Conservation (phyloP, 2,888 invertebrate genomes). For the Girardia tigrina region DNA sequence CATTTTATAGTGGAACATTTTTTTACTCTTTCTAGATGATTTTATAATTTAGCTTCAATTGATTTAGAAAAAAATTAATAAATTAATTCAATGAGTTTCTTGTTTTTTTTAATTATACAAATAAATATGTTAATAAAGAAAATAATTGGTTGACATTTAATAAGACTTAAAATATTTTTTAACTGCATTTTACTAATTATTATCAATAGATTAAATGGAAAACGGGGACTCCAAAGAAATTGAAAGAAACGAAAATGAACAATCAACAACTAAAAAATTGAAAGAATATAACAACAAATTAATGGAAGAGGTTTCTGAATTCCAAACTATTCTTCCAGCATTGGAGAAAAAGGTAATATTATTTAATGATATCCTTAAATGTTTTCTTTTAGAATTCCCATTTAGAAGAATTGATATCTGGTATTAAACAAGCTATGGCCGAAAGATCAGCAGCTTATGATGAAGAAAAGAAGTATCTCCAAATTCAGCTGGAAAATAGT, state of each 20-base stretch:
- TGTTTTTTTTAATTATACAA: not conserved
- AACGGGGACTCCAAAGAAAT: not conserved
- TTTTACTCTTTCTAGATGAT: not conserved
- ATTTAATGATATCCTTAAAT: not conserved
- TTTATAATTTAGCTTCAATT: not conserved
- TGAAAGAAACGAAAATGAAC: not conserved
- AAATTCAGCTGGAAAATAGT: not conserved
- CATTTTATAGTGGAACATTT: not conserved
- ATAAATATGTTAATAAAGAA: not conserved
- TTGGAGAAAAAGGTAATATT: conserved; percentile 9
- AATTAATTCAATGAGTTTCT: not conserved
- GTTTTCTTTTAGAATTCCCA: not conserved
- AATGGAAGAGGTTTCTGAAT: not conserved
- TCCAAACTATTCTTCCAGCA: not conserved
- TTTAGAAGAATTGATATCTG: not conserved
- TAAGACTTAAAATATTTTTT: not conserved
- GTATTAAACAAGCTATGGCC: not conserved
- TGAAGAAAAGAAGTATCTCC: not conserved
- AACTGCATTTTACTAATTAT: too few relatives aligned
- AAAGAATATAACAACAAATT: not conserved
- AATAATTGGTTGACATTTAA: not conserved
- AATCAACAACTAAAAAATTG: not conserved
- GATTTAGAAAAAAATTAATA: not conserved
- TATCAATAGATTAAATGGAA: not conserved
- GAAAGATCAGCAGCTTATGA: not conserved